A percentile compares a stretch with the other conserved stretches of the same genome.
These are phyloP conservation scores for Pyrrhosoma nymphula DNA, from an alignment of 2,888 invertebrate species.

Conservation along the genomic window DNA sequence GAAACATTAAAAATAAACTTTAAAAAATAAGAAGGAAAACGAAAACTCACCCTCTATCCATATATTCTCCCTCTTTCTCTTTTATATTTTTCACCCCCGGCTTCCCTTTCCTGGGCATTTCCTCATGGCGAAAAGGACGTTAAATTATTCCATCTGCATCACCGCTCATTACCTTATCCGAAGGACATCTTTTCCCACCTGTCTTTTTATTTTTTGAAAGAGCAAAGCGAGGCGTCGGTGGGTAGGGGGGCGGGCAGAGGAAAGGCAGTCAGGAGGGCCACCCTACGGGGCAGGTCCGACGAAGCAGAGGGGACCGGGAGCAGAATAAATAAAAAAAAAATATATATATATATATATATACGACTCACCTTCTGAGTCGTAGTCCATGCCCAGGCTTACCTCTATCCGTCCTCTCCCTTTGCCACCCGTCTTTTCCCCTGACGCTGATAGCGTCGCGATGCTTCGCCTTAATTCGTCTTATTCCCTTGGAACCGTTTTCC, in stretches of 20 bases:
- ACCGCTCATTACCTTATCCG: constrained; percentile 51
- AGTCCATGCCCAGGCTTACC: neutral
- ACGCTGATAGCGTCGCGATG: constrained; percentile 14
- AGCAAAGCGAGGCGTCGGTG: neutral
- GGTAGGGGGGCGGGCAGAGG: neutral
- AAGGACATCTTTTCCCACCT: constrained; percentile 39
- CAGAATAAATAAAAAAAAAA: neutral
- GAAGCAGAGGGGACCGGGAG: neutral
- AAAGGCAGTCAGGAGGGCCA: neutral
- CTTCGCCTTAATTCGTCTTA: constrained; percentile 21
- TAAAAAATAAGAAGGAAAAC: neutral
- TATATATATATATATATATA: too few species aligned
- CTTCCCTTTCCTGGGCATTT: constrained; percentile 22
- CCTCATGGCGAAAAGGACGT: neutral
- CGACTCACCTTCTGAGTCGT: neutral
- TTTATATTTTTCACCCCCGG: neutral
- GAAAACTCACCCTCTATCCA: neutral
- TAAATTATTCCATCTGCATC: constrained; percentile 60
- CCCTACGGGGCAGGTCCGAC: neutral
- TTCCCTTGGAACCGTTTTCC: neutral
- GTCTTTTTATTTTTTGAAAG: constrained; percentile 13
- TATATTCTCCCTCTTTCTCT: neutral
- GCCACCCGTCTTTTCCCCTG: neutral
- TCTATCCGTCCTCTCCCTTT: neutral
- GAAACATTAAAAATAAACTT: neutral